These are phyloP conservation scores for Sylvietta virens DNA, from an alignment of 2,113 vertebrate species.

Conservation along the genomic window DNA sequence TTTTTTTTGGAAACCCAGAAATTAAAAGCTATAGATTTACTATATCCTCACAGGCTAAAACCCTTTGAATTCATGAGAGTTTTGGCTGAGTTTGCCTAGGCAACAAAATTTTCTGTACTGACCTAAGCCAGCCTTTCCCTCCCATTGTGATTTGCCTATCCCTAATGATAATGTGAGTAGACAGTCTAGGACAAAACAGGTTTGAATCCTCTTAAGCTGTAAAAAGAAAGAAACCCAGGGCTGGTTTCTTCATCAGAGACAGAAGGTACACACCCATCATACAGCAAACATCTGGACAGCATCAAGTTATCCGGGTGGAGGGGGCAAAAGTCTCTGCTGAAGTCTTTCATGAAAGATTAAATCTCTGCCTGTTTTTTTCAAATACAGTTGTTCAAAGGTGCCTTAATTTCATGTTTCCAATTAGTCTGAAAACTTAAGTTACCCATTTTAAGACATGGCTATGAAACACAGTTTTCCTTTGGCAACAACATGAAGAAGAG, in stretches of 20 bases:
- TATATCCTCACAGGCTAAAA: background rate
- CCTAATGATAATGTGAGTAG: background rate
- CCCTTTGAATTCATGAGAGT: background rate
- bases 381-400: background rate
- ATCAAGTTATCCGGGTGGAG: slow-evolving; percentile 7
- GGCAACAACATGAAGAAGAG: background rate
- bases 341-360: slow-evolving; percentile 5
- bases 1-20: background rate
- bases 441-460: background rate
- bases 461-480: background rate
- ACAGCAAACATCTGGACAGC: slow-evolving; percentile 45
- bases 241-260: background rate
- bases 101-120: background rate
- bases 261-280: slow-evolving; percentile 7
- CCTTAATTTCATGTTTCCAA: background rate
- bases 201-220: slow-evolving; percentile 12
- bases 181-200: background rate
- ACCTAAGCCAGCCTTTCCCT: background rate
- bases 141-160: background rate
- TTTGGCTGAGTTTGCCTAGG: background rate
- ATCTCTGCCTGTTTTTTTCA: background rate
- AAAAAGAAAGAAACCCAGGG: background rate
- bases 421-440: background rate
- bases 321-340: background rate
- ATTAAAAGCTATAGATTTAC: background rate